Percentiles rank a stretch among this genome's conserved stretches.
phyloP scores from a whole-genome alignment of 2,797 vertebrate species.

The Chrysolophus pictus region DNA sequence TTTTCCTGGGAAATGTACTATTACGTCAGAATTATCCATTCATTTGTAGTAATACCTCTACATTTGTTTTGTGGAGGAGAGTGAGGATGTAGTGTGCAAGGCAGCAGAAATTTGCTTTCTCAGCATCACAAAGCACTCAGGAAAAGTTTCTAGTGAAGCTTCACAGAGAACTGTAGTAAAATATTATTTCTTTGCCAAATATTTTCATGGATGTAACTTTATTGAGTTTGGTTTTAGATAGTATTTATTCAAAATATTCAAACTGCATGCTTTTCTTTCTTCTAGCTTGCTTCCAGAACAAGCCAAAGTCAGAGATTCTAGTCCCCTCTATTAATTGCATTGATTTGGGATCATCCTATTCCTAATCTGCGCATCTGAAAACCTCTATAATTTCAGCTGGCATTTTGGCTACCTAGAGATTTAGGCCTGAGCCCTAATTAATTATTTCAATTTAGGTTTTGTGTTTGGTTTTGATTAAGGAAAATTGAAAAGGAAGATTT shows the following conservation, averaged over 20 bases:
- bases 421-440: constrained; percentile 21
- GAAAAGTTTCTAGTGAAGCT: neutral
- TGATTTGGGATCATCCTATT: neutral
- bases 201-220: neutral
- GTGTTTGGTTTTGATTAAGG: constrained; percentile 47
- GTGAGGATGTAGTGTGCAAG: neutral
- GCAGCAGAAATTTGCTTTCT: constrained; percentile 3
- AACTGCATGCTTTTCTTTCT: neutral
- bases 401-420: constrained; percentile 17
- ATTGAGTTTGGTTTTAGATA: constrained; percentile 2
- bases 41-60: neutral
- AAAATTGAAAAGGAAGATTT: constrained; percentile 28
- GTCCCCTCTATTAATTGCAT: neutral
- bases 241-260: neutral
- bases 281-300: neutral
- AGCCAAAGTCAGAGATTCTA: neutral
- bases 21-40: constrained; percentile 19
- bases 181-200: neutral
- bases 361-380: constrained; percentile 3
- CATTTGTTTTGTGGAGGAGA: neutral
- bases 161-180: neutral
- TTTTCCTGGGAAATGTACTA: neutral
- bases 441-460: constrained; percentile 51
- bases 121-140: neutral
- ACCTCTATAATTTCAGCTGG: constrained; percentile 14